Evolutionary conservation across 1,140 invertebrate genomes (phyloP).

Genomic region (Monomorium pharaonis): DNA sequence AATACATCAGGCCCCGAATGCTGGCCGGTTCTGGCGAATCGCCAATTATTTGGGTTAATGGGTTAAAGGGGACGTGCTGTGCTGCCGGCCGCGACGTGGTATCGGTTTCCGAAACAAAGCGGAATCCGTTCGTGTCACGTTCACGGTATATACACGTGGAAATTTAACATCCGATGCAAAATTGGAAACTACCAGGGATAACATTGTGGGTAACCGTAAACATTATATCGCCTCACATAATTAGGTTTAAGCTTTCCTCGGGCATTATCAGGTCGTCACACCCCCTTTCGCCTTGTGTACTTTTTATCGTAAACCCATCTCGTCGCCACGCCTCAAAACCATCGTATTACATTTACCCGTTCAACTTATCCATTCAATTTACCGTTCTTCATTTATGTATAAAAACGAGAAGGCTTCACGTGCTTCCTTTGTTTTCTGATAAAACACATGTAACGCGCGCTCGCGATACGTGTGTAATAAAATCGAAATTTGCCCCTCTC

Average conservation of each 20-base stretch:
- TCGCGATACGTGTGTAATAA: conserved; percentile 39
- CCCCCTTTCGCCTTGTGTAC: neutral
- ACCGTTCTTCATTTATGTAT: neutral
- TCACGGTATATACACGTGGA: conserved; percentile 4
- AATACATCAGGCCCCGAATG: conserved; percentile 34
- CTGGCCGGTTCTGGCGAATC: conserved; percentile 19
- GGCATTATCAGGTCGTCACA: neutral
- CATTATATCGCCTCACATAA: neutral
- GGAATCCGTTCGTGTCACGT: neutral
- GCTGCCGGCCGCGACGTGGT: neutral
- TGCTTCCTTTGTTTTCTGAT: neutral
- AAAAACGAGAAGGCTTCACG: neutral
- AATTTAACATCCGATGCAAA: neutral
- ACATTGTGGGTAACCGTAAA: conserved; percentile 1
- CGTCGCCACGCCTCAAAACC: neutral
- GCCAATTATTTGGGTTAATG: conserved; percentile 46
- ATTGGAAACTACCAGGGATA: neutral
- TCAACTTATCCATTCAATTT: neutral
- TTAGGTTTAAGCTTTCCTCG: neutral
- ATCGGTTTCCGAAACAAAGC: conserved; percentile 40
- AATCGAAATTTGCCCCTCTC: conserved; percentile 64
- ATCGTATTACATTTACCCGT: neutral
- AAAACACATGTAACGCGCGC: neutral
- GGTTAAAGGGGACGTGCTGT: conserved; percentile 36
- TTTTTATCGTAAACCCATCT: conserved; percentile 12